phyloP scores from a whole-genome alignment of 2,797 vertebrate species.

The Melanotaenia maccullochi region DNA sequence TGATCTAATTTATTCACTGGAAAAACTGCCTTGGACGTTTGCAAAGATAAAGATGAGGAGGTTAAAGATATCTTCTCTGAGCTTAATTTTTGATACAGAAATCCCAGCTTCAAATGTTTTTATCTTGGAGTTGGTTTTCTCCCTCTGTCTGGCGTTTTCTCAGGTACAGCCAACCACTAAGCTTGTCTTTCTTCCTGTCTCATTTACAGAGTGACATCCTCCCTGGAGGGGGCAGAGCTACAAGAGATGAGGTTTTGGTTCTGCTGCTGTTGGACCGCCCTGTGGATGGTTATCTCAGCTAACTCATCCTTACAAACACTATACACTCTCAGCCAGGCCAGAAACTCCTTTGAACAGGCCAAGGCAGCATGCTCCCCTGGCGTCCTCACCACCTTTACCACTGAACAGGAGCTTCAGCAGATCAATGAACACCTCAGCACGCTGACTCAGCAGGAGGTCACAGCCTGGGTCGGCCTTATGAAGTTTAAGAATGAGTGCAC shows the following conservation, averaged over 20 bases:
- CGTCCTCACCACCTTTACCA: conserved; percentile 75
- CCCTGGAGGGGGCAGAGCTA: conserved; percentile 18
- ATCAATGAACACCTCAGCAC: conserved; percentile 61
- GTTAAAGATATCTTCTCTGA: no score
- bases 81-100: no score
- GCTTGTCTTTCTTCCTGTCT: neutral
- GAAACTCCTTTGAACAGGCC: conserved; percentile 53
- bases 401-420: conserved; percentile 55
- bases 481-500: conserved; percentile 73
- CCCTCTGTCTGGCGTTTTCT: no score
- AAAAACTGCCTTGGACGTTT: no score
- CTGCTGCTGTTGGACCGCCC: conserved; percentile 38
- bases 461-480: conserved; percentile 86
- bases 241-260: conserved; percentile 37
- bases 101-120: no score
- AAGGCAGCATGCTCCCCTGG: conserved; percentile 49
- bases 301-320: rapidly evolving
- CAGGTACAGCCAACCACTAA: neutral
- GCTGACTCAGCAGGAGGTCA: rapidly evolving
- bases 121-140: no score
- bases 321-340: conserved; percentile 35
- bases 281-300: conserved; percentile 37
- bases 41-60: no score
- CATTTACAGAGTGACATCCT: conserved; percentile 12
- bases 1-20: no score